Evolutionary conservation across 2,113 vertebrate genomes (phyloP).

Genomic region (Athene noctua): DNA sequence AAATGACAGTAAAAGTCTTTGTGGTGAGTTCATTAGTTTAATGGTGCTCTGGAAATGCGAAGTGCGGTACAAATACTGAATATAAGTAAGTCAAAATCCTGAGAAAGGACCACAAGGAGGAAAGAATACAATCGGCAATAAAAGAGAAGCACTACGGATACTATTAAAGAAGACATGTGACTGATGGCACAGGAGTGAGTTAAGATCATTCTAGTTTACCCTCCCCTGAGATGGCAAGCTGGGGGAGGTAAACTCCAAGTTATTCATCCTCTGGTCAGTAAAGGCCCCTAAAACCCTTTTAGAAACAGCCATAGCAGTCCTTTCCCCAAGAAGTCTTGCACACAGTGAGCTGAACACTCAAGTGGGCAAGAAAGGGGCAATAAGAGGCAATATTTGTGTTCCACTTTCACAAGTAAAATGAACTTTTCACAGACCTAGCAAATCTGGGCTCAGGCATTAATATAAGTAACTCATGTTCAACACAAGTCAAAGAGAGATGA

Average conservation of each 20-base stretch:
- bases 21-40: background rate
- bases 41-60: background rate
- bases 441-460: background rate
- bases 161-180: background rate
- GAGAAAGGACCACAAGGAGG: background rate
- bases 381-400: background rate
- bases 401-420: background rate
- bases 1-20: background rate
- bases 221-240: background rate
- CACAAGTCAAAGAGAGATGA: background rate
- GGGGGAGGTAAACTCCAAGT: background rate
- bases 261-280: background rate
- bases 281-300: background rate
- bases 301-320: background rate
- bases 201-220: background rate
- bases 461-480: background rate
- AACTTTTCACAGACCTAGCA: background rate
- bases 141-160: background rate
- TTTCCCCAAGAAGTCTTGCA: background rate
- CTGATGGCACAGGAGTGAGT: background rate
- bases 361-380: background rate
- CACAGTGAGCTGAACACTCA: background rate
- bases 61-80: background rate
- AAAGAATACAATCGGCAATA: background rate
- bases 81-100: background rate